Conservation (phyloP, 1,140 invertebrate genomes). For the Penaeus japonicus region DNA sequence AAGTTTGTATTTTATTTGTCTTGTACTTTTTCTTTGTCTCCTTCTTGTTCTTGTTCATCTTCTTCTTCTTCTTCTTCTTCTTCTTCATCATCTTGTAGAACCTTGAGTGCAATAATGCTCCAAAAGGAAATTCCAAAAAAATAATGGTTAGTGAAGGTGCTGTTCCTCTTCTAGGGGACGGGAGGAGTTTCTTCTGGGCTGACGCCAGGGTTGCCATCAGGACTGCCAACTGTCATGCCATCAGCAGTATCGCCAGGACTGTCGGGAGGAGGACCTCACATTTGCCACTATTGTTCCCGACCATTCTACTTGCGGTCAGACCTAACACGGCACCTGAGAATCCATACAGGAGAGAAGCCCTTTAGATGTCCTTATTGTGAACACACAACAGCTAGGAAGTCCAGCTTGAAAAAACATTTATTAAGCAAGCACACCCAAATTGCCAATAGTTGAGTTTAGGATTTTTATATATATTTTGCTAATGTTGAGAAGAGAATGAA, state of each 20-base stretch:
- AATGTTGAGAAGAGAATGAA: background rate
- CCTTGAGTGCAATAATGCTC: too few relatives aligned
- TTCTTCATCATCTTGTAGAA: too few relatives aligned
- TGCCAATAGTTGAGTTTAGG: background rate
- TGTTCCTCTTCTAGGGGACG: slow-evolving; percentile 51
- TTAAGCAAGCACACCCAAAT: slow-evolving; percentile 32
- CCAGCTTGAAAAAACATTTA: slow-evolving; percentile 46
- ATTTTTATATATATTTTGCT: background rate
- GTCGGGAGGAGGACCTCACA: slow-evolving; percentile 20
- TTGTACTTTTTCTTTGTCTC: too few relatives aligned
- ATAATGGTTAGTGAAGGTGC: slow-evolving; percentile 24
- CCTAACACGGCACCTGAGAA: slow-evolving; percentile 43
- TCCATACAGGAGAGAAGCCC: slow-evolving; percentile 47
- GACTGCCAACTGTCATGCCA: background rate
- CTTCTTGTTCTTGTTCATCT: too few relatives aligned
- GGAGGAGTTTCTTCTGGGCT: background rate
- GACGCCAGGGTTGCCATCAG: background rate
- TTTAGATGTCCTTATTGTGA: slow-evolving; percentile 38
- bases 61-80: too few relatives aligned
- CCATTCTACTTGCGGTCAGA: slow-evolving; percentile 42
- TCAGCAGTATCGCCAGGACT: background rate
- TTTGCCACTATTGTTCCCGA: slow-evolving; percentile 42
- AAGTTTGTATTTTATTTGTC: too few relatives aligned
- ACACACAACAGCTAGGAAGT: slow-evolving; percentile 45
- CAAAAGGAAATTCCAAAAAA: too few relatives aligned